A percentile compares a stretch with the other conserved stretches of the same genome.
Evolutionary conservation across 2,888 invertebrate species (phyloP).

Genomic region (Agriotes lineatus): DNA sequence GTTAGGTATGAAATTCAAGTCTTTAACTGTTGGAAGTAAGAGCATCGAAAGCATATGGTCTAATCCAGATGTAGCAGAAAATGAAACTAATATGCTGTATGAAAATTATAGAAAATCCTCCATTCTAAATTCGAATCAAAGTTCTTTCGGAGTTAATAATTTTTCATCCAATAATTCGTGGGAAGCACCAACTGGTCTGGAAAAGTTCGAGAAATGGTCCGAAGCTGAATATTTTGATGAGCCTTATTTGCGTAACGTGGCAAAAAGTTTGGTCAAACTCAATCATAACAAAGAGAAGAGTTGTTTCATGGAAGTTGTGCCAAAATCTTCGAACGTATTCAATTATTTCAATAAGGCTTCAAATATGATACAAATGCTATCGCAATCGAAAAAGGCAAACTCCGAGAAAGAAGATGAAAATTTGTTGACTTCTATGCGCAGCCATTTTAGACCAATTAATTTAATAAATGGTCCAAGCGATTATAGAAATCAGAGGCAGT

Average conservation of each 20-base stretch:
- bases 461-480: slow-evolving; percentile 66
- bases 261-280: slow-evolving; percentile 67
- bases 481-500: slow-evolving; percentile 65
- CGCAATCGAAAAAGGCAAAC: slow-evolving; percentile 33
- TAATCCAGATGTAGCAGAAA: slow-evolving; percentile 53
- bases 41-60: slow-evolving; percentile 40
- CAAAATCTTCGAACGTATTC: slow-evolving; percentile 53
- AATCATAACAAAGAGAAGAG: slow-evolving; percentile 74
- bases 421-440: slow-evolving; percentile 80
- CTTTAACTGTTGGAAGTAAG: slow-evolving; percentile 48
- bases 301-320: slow-evolving; percentile 73
- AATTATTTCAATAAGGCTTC: slow-evolving; percentile 40
- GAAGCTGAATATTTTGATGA: slow-evolving; percentile 55
- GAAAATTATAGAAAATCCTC: slow-evolving; percentile 61
- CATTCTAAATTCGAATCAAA: slow-evolving; percentile 16
- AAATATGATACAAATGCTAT: slow-evolving; percentile 22
- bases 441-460: slow-evolving; percentile 87
- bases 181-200: slow-evolving; percentile 13
- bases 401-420: slow-evolving; percentile 46
- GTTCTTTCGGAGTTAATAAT: not conserved
- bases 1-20: slow-evolving; percentile 55
- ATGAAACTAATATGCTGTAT: slow-evolving; percentile 62
- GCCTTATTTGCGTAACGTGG: slow-evolving; percentile 49
- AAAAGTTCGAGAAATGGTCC: slow-evolving; percentile 49
- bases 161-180: slow-evolving; percentile 13